Base-by-base conservation (phyloP, 2,888 invertebrate genomes). In the Bhutanitis thaidina region DNA sequence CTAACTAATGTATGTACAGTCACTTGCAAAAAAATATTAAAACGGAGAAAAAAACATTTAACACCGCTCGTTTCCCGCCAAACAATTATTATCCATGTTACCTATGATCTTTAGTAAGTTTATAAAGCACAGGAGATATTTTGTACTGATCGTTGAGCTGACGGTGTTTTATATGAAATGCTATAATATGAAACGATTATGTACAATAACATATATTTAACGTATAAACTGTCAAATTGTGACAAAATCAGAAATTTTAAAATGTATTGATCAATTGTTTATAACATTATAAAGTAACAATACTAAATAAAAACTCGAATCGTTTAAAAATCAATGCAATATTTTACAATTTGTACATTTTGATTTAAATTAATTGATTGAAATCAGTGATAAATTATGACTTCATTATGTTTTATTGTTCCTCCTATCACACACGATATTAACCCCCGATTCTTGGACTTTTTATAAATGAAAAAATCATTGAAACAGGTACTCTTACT, bases 401-500 rank as follows among this genome's bases (percentile, higher is more conserved):
- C 3, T 4, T 13, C 1, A 32, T 30, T 3, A 20, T 5, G 8
- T 49, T 34, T 9, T 20, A 51, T 35, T 34, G 14, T 37, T 25
- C 41, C 45, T 55, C 56, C 53, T 55, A 59, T 54, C 56, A 52
- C 45, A 36, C 39, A 32, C 44, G 13, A 27, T 14, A 41, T 39
- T 39, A 15, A 57, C 81, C 51, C 84, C 81, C 76, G 67, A 80
- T 79, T 87, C 68, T 57, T 83, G 71, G 82, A 80, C 68, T 83
- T 88, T 87, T 87, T 83, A 66, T 64, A 13, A 35, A 7, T 20
- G 59, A 76, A 84, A 87, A 88, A 84, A 77, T 66, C 84, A 80
- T 74, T 71, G 63, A 87, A 84, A 70, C 74, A 69, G 77, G 84
- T 81, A 69, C 84, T 53, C 53, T 54, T 30, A 34, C 64, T 39